A percentile compares a stretch with the other conserved stretches of the same genome.
Evolutionary conservation across 2,888 invertebrate genomes (phyloP).

Genomic region (Xanthorhoe designata): DNA sequence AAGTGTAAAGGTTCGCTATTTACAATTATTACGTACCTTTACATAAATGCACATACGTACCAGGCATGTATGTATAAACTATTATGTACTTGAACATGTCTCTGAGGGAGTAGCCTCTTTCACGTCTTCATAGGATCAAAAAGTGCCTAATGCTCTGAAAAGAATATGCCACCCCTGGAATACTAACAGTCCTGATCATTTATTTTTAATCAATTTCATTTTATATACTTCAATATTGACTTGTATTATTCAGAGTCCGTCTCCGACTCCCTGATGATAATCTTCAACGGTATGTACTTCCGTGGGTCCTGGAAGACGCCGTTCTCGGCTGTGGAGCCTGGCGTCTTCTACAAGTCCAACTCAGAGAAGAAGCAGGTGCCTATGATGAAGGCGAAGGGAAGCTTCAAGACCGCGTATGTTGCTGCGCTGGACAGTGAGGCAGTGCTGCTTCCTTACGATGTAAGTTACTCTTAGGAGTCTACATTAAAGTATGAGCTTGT

Average conservation of each 20-base stretch:
- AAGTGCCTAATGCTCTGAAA: too few relatives aligned
- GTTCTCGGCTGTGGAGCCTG: constrained; percentile 84
- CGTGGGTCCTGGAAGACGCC: constrained; percentile 91
- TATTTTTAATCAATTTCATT: neutral
- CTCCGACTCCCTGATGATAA: constrained; percentile 87
- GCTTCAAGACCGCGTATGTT: constrained; percentile 86
- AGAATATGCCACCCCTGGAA: too few relatives aligned
- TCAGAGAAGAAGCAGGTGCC: constrained; percentile 86
- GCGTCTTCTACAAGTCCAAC: constrained; percentile 87
- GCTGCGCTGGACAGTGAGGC: constrained; percentile 88
- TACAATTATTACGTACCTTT: too few relatives aligned
- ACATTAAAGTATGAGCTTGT: neutral
- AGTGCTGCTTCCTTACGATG: constrained; percentile 91
- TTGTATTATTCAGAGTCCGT: constrained; percentile 58
- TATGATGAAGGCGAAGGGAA: constrained; percentile 89
- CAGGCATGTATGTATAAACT: too few relatives aligned
- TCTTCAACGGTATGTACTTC: constrained; percentile 92
- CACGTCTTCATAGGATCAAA: too few relatives aligned
- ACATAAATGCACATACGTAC: too few relatives aligned
- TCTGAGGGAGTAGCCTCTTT: too few relatives aligned
- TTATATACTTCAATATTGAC: neutral
- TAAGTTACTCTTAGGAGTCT: constrained; percentile 62
- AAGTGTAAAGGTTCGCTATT: too few relatives aligned
- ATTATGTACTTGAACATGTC: too few relatives aligned
- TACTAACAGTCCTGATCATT: neutral